Conservation (phyloP, 2,797 vertebrate species). For the Platyrinchus mystaceus region DNA sequence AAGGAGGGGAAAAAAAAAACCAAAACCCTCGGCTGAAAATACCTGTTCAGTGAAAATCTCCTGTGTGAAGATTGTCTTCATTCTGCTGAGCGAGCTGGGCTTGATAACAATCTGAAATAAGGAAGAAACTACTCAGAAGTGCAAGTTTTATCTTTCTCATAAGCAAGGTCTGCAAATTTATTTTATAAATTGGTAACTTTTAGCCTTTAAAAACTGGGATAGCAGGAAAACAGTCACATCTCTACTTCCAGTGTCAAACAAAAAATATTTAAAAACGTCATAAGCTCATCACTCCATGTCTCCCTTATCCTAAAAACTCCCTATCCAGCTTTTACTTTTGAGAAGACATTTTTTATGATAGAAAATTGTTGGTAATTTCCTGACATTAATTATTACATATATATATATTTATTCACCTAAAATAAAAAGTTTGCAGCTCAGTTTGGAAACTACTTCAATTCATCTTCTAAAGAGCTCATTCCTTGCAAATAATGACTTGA, state of each 20-base stretch:
- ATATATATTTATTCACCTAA: neutral
- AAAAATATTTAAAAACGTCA: neutral
- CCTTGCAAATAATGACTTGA: neutral
- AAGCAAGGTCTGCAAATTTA: neutral
- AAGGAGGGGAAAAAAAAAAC: accelerated
- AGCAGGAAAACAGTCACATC: neutral
- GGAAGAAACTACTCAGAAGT: neutral
- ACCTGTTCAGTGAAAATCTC: slow-evolving; percentile 99
- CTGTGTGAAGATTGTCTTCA: slow-evolving; percentile 99
- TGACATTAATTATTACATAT: neutral
- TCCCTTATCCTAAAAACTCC: neutral
- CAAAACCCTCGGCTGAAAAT: neutral
- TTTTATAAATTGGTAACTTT: neutral
- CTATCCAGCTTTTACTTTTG: neutral
- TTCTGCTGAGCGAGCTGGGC: slow-evolving; percentile 95
- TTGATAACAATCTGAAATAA: slow-evolving; percentile 94
- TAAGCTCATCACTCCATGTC: neutral
- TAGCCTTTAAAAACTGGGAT: neutral
- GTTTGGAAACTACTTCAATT: neutral
- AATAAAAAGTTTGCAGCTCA: neutral
- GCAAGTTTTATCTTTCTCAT: neutral
- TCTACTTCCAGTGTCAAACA: neutral
- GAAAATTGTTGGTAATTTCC: neutral
- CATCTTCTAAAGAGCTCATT: neutral
- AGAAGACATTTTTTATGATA: neutral